Evolutionary conservation across 2,888 invertebrate species (phyloP).

Genomic region (Molanna angustata): DNA sequence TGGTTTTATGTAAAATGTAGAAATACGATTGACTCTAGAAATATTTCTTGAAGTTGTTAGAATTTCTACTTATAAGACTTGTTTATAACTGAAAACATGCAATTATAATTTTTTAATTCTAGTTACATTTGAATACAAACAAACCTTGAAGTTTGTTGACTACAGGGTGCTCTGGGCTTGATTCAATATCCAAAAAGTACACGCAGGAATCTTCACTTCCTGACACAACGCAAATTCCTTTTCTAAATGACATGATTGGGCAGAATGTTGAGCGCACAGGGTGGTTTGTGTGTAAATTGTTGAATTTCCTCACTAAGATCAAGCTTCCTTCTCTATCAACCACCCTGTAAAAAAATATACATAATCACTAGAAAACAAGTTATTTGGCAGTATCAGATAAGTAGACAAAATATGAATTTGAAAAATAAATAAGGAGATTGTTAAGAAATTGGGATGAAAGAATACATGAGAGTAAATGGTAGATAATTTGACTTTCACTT

Average conservation of each 20-base stretch:
- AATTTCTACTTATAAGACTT: not conserved
- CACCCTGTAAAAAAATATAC: constrained; percentile 53
- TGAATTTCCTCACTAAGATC: constrained; percentile 63
- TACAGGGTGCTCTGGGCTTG: constrained; percentile 52
- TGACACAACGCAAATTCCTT: constrained; percentile 77
- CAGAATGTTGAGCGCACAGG: constrained; percentile 76
- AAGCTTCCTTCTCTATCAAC: constrained; percentile 65
- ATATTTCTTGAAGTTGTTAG: too few species aligned
- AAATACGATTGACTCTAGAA: too few species aligned
- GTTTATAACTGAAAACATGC: not conserved
- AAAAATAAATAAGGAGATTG: too few species aligned
- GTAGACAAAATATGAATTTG: too few species aligned
- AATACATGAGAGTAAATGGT: too few species aligned
- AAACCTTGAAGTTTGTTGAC: constrained; percentile 61
- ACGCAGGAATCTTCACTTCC: constrained; percentile 78
- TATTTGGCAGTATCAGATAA: too few species aligned
- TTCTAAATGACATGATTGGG: constrained; percentile 79
- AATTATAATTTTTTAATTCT: too few species aligned
- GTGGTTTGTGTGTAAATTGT: constrained; percentile 58
- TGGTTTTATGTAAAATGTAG: too few species aligned
- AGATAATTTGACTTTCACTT: too few species aligned
- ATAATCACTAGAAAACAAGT: too few species aligned
- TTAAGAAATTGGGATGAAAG: too few species aligned
- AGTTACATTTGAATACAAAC: too few species aligned
- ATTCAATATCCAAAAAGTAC: constrained; percentile 74